phyloP scores from a whole-genome alignment of 2,113 vertebrate genomes.

The Amia ocellicauda region DNA sequence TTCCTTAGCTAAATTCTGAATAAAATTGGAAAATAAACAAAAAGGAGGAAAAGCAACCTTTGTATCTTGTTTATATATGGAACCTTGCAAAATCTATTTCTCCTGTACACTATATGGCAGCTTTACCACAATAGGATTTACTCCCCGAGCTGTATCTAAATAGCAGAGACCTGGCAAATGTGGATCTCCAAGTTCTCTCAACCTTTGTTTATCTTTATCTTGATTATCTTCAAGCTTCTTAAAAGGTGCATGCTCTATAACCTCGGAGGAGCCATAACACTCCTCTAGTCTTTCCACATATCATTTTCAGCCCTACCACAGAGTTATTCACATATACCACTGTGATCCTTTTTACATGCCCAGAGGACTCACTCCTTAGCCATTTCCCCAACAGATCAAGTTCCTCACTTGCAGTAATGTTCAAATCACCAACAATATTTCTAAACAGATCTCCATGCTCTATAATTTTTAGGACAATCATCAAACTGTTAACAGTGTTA shows the following conservation, averaged over 20 bases:
- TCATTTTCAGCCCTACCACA: neutral
- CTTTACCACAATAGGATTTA: neutral
- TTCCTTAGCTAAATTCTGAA: no score
- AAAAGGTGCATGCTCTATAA: neutral
- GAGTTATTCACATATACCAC: slow-evolving; percentile 8
- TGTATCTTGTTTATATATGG: no score
- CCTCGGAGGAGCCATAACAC: slow-evolving; percentile 11
- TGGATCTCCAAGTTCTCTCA: slow-evolving; percentile 12
- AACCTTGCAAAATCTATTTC: neutral
- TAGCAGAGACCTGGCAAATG: neutral
- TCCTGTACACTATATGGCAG: neutral
- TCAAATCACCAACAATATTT: neutral
- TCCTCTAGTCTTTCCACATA: neutral
- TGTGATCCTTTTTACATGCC: slow-evolving; percentile 4
- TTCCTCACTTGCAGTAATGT: slow-evolving; percentile 1
- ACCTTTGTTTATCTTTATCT: neutral
- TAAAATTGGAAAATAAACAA: no score
- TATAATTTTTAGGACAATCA: neutral
- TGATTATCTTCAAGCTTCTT: slow-evolving; percentile 2
- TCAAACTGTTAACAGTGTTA: neutral
- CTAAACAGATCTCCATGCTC: neutral
- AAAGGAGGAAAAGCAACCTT: no score
- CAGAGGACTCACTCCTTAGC: neutral
- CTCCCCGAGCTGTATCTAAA: neutral
- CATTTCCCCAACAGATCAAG: slow-evolving; percentile 12